Conservation (phyloP, 2,797 vertebrate genomes). For the Trematocara caparti region DNA sequence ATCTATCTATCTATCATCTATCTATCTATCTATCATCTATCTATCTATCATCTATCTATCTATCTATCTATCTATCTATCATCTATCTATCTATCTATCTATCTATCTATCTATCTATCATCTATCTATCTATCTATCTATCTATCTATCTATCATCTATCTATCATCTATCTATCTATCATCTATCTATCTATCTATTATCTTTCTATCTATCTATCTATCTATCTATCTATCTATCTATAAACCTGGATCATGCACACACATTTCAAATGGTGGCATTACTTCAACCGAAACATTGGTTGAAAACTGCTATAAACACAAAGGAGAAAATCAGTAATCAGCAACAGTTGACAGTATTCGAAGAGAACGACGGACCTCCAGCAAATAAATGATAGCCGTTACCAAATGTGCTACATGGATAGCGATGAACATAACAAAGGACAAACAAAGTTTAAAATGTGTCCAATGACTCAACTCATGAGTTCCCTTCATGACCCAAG, state of each 20-base stretch:
- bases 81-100: background rate
- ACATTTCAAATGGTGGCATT: background rate
- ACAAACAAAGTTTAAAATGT: background rate
- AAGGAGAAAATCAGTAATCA: background rate
- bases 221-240: background rate
- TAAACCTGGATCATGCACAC: background rate
- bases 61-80: background rate
- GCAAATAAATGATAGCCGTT: background rate
- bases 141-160: too few species aligned
- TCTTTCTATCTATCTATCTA: background rate
- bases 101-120: background rate
- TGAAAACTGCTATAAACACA: background rate
- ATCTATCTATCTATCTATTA: too few species aligned
- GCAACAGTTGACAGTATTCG: background rate
- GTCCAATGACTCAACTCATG: background rate
- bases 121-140: background rate
- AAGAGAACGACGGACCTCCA: background rate
- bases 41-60: too few species aligned
- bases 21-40: too few species aligned
- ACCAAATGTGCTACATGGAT: background rate
- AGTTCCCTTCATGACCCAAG: background rate
- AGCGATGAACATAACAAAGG: background rate
- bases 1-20: background rate
- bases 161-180: background rate
- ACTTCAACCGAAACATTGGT: background rate